Evolutionary conservation across 2,888 invertebrate genomes (phyloP), one percentile per base, ranked within the genome.

Genomic region (Macaria liturata): DNA sequence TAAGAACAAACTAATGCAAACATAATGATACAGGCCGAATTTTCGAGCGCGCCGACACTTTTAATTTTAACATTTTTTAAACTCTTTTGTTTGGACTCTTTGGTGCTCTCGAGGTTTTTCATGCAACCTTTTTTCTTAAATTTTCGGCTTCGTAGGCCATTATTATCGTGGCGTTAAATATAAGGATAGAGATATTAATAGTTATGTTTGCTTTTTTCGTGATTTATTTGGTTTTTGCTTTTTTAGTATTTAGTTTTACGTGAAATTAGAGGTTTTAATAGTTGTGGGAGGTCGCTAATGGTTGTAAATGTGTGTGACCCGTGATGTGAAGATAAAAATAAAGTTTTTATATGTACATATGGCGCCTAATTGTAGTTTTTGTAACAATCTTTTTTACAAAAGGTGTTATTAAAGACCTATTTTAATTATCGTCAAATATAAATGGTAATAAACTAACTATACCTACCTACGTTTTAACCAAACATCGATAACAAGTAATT

Each of bases 161-260:
- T 90, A 91, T 91, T 91, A 91, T 88, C 84, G 76, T 81, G 77
- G 78, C 76, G 74, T 84, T 89, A 91, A 89, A 86, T 88, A 91
- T 88, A 89, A 81, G 88, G 88, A 91, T 91, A 88, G 86, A 91
- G 88, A 89, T 90, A 90, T 90, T 90, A 90, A 90, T 90, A 60
- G 59, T 64, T 78, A 77, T 88, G 83, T 90, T 88, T 88, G 82
- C 80, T 85, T 87, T 88, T 76, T 89, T 89, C 78, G 81, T 88
- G 83, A 88, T 90, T 88, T 91, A 86, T 88, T 83, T 83, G 76
- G 76, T 81, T 85, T 88, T 86, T 43, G 32, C 83, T 84, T 74
- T 59, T 53, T 5, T 86, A 83, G 86, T 91, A 86, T 87, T 83
- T 83, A 76, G 76, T 82, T 86, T 88, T 86, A 83, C 75, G 80